These are phyloP conservation scores for Ornithoptera alexandrae DNA, from an alignment of 2,888 invertebrate genomes.

Conservation along the genomic window DNA sequence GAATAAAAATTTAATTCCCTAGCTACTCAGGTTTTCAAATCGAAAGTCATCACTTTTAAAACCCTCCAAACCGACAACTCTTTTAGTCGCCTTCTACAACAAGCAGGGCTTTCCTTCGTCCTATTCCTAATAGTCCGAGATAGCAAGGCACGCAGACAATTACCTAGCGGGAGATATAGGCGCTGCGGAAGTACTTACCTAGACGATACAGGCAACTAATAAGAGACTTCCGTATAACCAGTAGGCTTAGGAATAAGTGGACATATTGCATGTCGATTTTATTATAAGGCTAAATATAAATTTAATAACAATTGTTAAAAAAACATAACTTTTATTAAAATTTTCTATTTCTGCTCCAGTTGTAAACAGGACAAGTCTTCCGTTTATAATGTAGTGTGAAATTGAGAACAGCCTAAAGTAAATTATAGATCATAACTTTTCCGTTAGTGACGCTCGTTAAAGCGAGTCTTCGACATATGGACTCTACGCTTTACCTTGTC, in stretches of 20 bases:
- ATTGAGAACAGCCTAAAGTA: conserved; percentile 40
- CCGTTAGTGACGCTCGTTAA: conserved; percentile 37
- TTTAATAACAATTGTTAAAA: background rate
- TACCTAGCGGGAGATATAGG: no score
- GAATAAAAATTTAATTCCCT: no score
- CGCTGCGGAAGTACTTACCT: background rate
- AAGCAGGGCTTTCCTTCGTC: no score
- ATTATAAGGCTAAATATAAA: background rate
- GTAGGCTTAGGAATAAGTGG: background rate
- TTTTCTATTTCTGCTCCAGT: conserved; percentile 11
- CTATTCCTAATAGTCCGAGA: no score
- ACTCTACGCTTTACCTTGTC: conserved; percentile 14
- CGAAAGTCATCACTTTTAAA: no score
- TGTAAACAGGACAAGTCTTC: conserved; percentile 19
- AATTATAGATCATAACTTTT: conserved; percentile 33
- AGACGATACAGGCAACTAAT: background rate
- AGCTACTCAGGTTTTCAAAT: no score
- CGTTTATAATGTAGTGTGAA: conserved; percentile 47
- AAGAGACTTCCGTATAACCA: background rate
- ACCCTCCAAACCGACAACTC: no score
- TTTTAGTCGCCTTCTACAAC: no score
- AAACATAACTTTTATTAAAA: background rate
- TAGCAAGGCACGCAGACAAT: no score
- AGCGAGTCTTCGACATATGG: conserved; percentile 25
- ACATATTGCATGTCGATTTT: background rate